phyloP scores from a whole-genome alignment of 2,797 vertebrate species.

The Rhinoraja longicauda region DNA sequence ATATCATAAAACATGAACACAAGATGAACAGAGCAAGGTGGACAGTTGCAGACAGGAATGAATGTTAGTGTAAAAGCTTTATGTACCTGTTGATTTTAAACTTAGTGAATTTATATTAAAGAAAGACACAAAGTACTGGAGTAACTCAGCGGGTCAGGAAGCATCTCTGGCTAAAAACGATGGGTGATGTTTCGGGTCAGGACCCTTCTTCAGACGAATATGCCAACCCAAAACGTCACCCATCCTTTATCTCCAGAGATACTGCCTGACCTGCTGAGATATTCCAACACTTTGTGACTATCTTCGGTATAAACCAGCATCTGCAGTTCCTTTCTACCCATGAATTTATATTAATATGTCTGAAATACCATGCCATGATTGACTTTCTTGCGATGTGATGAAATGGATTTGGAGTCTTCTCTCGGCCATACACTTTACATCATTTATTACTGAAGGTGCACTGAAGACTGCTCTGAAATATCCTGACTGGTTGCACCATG shows the following conservation, averaged over 20 bases:
- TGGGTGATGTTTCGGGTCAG: too few relatives aligned
- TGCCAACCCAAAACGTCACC: too few relatives aligned
- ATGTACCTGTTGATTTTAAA: not conserved
- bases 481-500: too few relatives aligned
- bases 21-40: not conserved
- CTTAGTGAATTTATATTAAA: not conserved
- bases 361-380: not conserved
- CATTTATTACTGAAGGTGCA: not conserved
- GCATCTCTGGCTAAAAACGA: too few relatives aligned
- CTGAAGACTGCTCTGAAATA: not conserved
- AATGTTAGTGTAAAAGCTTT: conserved; percentile 16
- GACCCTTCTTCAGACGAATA: too few relatives aligned
- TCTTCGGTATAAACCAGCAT: too few relatives aligned
- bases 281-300: too few relatives aligned
- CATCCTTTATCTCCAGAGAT: too few relatives aligned
- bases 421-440: not conserved
- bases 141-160: too few relatives aligned
- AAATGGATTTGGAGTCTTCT: not conserved
- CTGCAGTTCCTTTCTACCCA: too few relatives aligned
- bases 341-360: not conserved
- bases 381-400: not conserved
- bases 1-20: not conserved
- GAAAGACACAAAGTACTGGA: too few relatives aligned
- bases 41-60: not conserved
- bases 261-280: too few relatives aligned